phyloP scores from a whole-genome alignment of 2,797 vertebrate genomes.

The Schizopygopsis pylzovi region DNA sequence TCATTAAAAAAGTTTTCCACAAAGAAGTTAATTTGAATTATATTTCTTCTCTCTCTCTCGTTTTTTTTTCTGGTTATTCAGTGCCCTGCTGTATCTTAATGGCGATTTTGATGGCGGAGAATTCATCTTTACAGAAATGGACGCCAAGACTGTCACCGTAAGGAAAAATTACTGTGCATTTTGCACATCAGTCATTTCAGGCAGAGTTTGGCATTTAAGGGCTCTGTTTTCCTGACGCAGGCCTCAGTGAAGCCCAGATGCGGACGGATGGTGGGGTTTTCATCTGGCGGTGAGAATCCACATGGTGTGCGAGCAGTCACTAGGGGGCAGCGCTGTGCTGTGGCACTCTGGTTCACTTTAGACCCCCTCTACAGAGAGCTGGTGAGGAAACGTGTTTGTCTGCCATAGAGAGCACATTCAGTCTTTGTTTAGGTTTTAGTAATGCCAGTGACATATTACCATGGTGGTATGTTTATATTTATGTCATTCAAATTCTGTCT shows the following conservation, averaged over 20 bases:
- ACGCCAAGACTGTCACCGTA: constrained; percentile 96
- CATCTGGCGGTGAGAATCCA: constrained; percentile 94
- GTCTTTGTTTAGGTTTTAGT: not conserved
- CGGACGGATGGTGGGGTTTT: constrained; percentile 95
- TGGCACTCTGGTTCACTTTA: constrained; percentile 97
- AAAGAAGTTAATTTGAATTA: not conserved
- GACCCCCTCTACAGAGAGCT: constrained; percentile 93
- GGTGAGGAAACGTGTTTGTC: constrained; percentile 75
- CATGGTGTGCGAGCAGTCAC: constrained; percentile 96
- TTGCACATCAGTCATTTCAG: not conserved
- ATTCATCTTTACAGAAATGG: constrained; percentile 97
- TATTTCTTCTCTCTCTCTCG: not conserved
- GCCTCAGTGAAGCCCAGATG: constrained; percentile 94
- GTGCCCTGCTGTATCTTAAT: constrained; percentile 94
- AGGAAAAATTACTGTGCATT: constrained; percentile 58
- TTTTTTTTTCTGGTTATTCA: constrained; percentile 59
- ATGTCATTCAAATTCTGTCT: not conserved
- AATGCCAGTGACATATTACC: no score
- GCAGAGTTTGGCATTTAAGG: not conserved
- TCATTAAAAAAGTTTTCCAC: not conserved
- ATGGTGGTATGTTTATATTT: not conserved
- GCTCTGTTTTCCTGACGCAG: constrained; percentile 69
- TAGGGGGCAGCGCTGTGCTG: constrained; percentile 91
- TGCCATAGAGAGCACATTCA: not conserved
- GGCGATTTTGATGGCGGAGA: constrained; percentile 96